Evolutionary conservation across 2,888 invertebrate species (phyloP), one percentile per base, ranked within the genome.

Genomic region (Leucophenga montana): DNA sequence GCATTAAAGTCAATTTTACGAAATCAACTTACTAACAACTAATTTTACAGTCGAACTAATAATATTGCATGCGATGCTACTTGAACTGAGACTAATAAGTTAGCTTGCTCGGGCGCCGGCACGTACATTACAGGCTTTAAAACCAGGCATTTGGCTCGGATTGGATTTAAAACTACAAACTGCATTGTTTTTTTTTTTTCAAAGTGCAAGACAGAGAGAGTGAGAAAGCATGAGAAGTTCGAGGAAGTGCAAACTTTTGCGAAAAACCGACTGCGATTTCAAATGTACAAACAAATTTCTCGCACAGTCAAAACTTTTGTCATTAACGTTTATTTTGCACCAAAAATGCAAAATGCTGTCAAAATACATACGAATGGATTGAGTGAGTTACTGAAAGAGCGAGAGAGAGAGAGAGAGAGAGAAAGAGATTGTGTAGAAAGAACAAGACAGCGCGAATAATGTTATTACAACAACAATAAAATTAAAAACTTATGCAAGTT

Each of bases 401-500:
- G 27, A 57, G 27, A 57, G 31, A 1, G 31, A 56, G 27, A 20
- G 20, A 22, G 5, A 27, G 22, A 56, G 27, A 16, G 4, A 33
- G 3, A 33, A 33, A 33, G 33, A 33, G 48, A n/a, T 4, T 8
- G 48, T 48, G 11, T 33, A 33, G 33, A 56, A 22, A 57, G 57
- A 27, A n/a, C 6, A 75, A 71, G 68, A 73, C 65, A 70, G 73
- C 73, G 75, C 75, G 82, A 79, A 79, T 79, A 79, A 79, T 82
- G 80, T 79, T 82, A 82, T 79, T 82, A 80, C 79, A 79, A 78
- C 78, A 78, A 78, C 82, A 79, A 79, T 79, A 79, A 79, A 79
- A 79, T 79, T 82, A 79, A 79, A 39, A 79, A 79, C 78, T 79
- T 79, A 67, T 67, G 66, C 57, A 61, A 53, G 33, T 62, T 48